Base-by-base conservation (phyloP, 2,888 invertebrate genomes). In the Dusona sp. region DNA sequence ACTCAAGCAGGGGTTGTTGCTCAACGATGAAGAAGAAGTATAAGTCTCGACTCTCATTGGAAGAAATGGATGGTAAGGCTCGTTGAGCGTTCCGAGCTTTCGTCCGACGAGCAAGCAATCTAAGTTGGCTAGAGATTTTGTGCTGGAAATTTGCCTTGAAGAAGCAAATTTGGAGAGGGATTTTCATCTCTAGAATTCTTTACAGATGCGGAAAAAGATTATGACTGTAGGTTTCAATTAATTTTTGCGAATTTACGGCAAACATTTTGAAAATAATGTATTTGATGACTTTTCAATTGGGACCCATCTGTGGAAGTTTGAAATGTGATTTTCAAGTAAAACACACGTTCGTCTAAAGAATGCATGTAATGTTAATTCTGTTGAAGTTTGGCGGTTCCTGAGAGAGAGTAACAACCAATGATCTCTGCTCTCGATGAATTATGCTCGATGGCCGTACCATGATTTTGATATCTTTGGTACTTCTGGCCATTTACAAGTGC, bases 51-150 rank as follows among this genome's bases (percentile, higher is more conserved):
- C 7, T 75, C 54, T 29, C 38, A 61, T 78, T 38, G 48, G 22
- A 51, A 25, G 48, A 54, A 70, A 38, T 25, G 36, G 75, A 74
- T 38, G 73, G 4, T 38, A 73, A 73, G 9, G 48, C 45, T 29
- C 13, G 25, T 25, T 45, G 70, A 54, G 38, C 45, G 11, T 65
- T 42, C 11, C 38, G 42, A 57, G 36, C 68, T 74, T 65, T 61
- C 64, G 48, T 48, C 45, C 33, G 22, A 61, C 70, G 51, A 19
- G n/a, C 70, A 48, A 25, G 67, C 68, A 75, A 79, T 85, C 85
- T 73, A 85, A 85, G 77, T 85, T 80, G 54, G 70, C 65, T 42
- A 7, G 19, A 42, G 57, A 54, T 29, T 72, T 79, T 3, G 51
- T n/a, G 19, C 38, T 51, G 19, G 13, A 33, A n/a, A 67, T 48